Evolutionary conservation across 1,140 invertebrate species (phyloP), one percentile per base, ranked within the genome.

Genomic region (Hylaeus volcanicus): DNA sequence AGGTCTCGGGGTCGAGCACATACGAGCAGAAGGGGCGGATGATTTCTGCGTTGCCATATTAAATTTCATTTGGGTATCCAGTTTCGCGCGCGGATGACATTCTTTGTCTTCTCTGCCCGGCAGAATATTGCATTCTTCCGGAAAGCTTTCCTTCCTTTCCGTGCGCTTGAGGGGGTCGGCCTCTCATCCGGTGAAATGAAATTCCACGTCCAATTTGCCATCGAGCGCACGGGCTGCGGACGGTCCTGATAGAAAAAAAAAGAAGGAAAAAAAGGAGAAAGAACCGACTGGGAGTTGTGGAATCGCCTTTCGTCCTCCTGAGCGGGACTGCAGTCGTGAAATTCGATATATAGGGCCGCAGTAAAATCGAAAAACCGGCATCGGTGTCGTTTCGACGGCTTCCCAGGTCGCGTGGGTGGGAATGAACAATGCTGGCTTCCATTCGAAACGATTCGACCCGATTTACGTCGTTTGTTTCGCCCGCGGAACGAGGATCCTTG

Each of bases 201-300:
- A 88, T 88, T 88, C 87, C 87, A 87, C 86, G 82, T 88, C 86
- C 86, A 88, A 88, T 88, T 88, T 88, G 87, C 86, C 77, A 88
- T 80, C 80, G 83, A 66, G 74, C 74, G 76, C 77, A 53, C 51
- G 51, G 51, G 74, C 79, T 82, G 74, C 79, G 79, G 79, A 80
- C 81, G 58, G 55, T 51, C n/a, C 55, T 55, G 51, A 78, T 78
- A 75, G 64, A 79, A 78, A 58, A 75, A 14, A 64, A 45, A 53
- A 75, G 26, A 26, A 75, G 64, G 76, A 78, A 58, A 75, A 14
- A 64, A 45, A 53, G 72, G 26, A 26, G 26, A 26, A 26, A 26
- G 26, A 26, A 26, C 26, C 9, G 55, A 64, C 15, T 9, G 9
- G 58, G 68, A 72, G 43, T 51, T 43, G 60, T 26, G 26, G 6